Evolutionary conservation across 2,797 vertebrate species (phyloP).

Genomic region (Labroides dimidiatus): DNA sequence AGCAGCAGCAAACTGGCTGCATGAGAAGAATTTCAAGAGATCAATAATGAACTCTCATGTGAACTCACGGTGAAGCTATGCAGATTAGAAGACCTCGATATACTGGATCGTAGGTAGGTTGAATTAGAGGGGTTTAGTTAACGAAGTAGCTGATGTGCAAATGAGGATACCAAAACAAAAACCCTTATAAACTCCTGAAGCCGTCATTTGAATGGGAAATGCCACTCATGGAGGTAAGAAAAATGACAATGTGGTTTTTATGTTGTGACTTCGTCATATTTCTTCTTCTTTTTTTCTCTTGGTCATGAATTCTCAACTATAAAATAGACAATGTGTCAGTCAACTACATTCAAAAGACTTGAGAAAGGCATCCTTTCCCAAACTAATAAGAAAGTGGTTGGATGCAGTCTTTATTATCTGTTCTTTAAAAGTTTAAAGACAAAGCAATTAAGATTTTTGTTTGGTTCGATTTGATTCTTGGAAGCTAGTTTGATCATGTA

Average conservation of each 20-base stretch:
- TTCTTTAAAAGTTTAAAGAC: neutral
- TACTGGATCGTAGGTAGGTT: conserved; percentile 51
- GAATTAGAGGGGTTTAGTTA: conserved; percentile 51
- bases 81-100: conserved; percentile 70
- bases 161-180: conserved; percentile 58
- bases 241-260: neutral
- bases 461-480: no score
- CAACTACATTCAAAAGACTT: no score
- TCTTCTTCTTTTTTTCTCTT: neutral
- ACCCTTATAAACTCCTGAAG: conserved; percentile 19
- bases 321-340: neutral
- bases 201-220: conserved; percentile 11
- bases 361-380: no score
- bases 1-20: conserved; percentile 41
- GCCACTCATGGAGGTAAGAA: conserved; percentile 15
- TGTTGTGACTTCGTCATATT: neutral
- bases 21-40: conserved; percentile 71
- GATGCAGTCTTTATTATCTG: neutral
- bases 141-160: conserved; percentile 44
- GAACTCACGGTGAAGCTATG: conserved; percentile 64
- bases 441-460: no score
- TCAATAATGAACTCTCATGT: conserved; percentile 71
- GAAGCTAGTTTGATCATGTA: no score
- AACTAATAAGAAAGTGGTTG: neutral
- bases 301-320: neutral